Conservation (phyloP, 2,888 invertebrate genomes). For the Folsomia manolachei region DNA sequence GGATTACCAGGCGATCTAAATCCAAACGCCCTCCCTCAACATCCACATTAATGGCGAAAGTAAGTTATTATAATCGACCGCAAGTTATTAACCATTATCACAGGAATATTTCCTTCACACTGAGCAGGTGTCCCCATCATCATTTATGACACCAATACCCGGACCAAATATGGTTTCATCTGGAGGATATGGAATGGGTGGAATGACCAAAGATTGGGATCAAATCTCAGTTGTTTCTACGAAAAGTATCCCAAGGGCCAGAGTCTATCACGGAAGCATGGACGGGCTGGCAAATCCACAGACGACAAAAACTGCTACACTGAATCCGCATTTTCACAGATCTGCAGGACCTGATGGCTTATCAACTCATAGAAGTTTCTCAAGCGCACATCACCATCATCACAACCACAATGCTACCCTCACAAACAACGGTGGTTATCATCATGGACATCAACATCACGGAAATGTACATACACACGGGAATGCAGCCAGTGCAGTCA, state of each 20-base stretch:
- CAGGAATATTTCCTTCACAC: too few species aligned
- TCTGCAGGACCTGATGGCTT: constrained; percentile 48
- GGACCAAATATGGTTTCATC: constrained; percentile 43
- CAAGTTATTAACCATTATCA: neutral
- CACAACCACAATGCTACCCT: constrained; percentile 46
- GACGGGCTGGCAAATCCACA: constrained; percentile 36
- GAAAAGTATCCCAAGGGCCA: constrained; percentile 81
- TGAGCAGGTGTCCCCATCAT: constrained; percentile 27
- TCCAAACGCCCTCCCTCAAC: constrained; percentile 38
- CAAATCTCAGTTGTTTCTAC: constrained; percentile 88
- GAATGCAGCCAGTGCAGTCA: constrained; percentile 32
- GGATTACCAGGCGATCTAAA: constrained; percentile 68
- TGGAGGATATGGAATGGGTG: constrained; percentile 35
- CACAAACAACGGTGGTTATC: constrained; percentile 15
- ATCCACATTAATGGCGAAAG: constrained; percentile 46
- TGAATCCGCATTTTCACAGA: constrained; percentile 29
- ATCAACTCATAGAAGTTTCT: constrained; percentile 46
- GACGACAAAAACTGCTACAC: constrained; percentile 3
- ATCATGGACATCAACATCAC: constrained; percentile 7
- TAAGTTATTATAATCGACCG: too few species aligned
- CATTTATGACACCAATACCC: constrained; percentile 44
- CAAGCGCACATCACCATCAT: constrained; percentile 48
- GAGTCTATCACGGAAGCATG: constrained; percentile 62
- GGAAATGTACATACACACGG: constrained; percentile 16
- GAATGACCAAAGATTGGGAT: constrained; percentile 67